Base-by-base conservation (phyloP, 2,113 vertebrate species). In the Carassius gibelio region DNA sequence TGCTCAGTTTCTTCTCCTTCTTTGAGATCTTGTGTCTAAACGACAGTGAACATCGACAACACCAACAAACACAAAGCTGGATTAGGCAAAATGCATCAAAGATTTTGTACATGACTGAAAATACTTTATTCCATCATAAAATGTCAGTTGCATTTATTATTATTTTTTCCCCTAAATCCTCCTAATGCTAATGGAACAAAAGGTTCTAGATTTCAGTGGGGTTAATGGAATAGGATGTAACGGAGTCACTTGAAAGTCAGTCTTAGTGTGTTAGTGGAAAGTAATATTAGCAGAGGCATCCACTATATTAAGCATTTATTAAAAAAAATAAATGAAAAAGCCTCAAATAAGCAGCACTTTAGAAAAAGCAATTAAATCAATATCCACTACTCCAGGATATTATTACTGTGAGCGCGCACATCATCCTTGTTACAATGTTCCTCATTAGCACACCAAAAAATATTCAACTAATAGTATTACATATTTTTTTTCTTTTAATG, bases 1-100 rank as follows among this genome's bases (percentile, higher is more conserved):
- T 93, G 89, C 95, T 97, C 88, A 96, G 92, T 84, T 93, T 97
- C 75, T 94, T 92, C 93, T 94, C 95, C 91, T 96, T 94, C 91
- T 94, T 93, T 84, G 94, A 93, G 88, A 93, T 94, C 93, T 95
- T 96, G 91, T 94, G 50, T 69, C 97, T 99, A 89, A 86, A 93
- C 91, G 17, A 48, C 48, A 86, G 10, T 87, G 8, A 90, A 55
- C 14, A 87, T 42, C 4, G 85, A 66, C 84, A 71, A 86, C 6
- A 0, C 5, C 45, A 81, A 59, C 2, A 30, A 75, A 50, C 17
- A 21, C 75, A 42, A 4, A 72, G 69, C 42, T 21, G 17, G 36
- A 59, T 74, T 38, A 36, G 17, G 61, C 14, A 26, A 17, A 13
- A 21, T 36, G 45, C 45, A 84, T 45, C 17, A 34, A 84, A 10